A percentile compares a stretch with the other conserved stretches of the same genome.
These are phyloP conservation scores for Orthosia incerta DNA, from an alignment of 2,888 invertebrate genomes.

Conservation along the genomic window DNA sequence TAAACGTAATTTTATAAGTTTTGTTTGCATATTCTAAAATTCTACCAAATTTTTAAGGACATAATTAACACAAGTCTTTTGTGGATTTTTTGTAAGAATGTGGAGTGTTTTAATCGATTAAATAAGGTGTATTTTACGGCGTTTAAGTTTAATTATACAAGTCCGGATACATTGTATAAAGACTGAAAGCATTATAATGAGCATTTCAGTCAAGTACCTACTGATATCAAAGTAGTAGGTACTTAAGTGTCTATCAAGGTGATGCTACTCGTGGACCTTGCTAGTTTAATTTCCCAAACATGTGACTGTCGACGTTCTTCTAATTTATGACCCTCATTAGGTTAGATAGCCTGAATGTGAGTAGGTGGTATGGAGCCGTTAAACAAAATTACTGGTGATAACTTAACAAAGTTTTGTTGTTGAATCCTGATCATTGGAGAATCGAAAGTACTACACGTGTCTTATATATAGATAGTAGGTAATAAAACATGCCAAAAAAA, in stretches of 20 bases:
- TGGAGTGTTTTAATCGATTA: too few species aligned
- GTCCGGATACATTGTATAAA: too few species aligned
- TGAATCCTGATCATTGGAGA: constrained; percentile 1
- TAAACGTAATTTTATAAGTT: too few species aligned
- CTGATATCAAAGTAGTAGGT: constrained; percentile 4
- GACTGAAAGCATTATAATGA: neutral
- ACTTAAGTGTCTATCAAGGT: neutral
- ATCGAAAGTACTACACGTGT: neutral
- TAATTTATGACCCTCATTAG: constrained; percentile 44
- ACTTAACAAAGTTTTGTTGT: constrained; percentile 4
- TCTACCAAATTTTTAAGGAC: too few species aligned
- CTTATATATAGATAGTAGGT: neutral
- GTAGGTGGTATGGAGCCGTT: constrained; percentile 5
- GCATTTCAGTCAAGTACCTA: neutral
- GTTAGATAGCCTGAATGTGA: constrained; percentile 31
- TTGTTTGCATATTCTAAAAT: too few species aligned
- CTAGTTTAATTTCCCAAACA: constrained; percentile 27
- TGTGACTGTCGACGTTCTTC: constrained; percentile 31
- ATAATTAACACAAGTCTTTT: too few species aligned
- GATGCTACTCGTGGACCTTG: constrained; percentile 36
- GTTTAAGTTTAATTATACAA: too few species aligned
- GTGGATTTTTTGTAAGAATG: too few species aligned
- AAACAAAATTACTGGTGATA: constrained; percentile 40
- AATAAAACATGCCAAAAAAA: constrained; percentile 1
- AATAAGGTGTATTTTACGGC: too few species aligned